Evolutionary conservation across 2,888 invertebrate species (phyloP).

Genomic region (Lissonota sp.): DNA sequence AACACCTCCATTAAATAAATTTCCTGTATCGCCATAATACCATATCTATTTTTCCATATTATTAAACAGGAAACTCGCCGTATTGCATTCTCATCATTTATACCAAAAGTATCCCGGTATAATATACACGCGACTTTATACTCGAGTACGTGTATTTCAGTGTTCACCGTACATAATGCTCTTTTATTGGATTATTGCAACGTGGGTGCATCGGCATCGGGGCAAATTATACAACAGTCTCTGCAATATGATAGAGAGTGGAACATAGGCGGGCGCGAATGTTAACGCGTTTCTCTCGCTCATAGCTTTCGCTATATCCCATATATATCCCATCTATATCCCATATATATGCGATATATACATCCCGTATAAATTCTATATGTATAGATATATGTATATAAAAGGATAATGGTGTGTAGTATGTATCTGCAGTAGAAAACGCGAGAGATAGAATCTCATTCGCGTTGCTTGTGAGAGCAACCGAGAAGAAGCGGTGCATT

Average conservation of each 20-base stretch:
- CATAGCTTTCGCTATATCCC: constrained; percentile 1
- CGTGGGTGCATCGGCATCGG: constrained; percentile 46
- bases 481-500: constrained; percentile 58
- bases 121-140: constrained; percentile 2
- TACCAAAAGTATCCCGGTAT: background rate
- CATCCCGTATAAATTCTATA: background rate
- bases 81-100: no score
- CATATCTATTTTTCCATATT: no score
- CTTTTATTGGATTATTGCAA: constrained; percentile 64
- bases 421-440: constrained; percentile 14
- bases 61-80: no score
- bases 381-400: constrained; percentile 7
- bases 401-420: constrained; percentile 9
- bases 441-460: constrained; percentile 63
- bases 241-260: constrained; percentile 56
- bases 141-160: background rate
- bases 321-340: constrained; percentile 12
- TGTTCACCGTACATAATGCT: constrained; percentile 1
- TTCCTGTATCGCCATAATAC: no score
- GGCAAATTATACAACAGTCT: constrained; percentile 62
- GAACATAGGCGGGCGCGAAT: constrained; percentile 42
- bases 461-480: constrained; percentile 51
- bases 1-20: no score
- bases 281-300: constrained; percentile 28
- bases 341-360: background rate